phyloP scores from a whole-genome alignment of 2,113 vertebrate genomes.

The Malurus cyaneus region DNA sequence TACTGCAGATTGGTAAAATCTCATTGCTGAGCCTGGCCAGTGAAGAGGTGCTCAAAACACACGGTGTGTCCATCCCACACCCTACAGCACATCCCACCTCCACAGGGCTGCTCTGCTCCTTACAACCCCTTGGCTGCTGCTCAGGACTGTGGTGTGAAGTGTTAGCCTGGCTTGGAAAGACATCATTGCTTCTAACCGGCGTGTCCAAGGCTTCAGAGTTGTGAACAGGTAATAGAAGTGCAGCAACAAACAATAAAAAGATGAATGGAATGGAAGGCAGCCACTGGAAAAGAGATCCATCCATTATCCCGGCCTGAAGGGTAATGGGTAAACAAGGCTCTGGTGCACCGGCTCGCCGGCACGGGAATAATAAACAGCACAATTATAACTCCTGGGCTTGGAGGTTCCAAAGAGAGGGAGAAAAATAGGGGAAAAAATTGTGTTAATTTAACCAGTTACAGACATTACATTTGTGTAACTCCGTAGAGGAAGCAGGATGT shows the following conservation, averaged over 20 bases:
- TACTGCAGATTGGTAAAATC: not conserved
- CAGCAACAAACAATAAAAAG: conserved; percentile 70
- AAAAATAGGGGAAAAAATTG: not conserved
- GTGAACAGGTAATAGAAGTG: conserved; percentile 72
- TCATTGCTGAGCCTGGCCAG: not conserved
- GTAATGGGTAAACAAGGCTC: conserved; percentile 72
- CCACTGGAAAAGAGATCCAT: conserved; percentile 59
- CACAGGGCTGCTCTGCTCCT: not conserved
- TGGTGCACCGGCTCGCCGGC: not conserved
- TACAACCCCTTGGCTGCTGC: not conserved
- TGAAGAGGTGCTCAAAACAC: not conserved
- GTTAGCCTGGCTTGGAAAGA: conserved; percentile 63
- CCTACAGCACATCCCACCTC: not conserved
- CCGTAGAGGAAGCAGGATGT: not conserved
- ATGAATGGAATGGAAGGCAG: conserved; percentile 63
- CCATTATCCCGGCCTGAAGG: conserved; percentile 66
- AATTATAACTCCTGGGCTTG: conserved; percentile 64
- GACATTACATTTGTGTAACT: not conserved
- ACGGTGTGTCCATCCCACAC: not conserved
- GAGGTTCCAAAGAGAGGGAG: conserved; percentile 16
- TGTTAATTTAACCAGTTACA: conserved; percentile 59
- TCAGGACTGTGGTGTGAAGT: not conserved
- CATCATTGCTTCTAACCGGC: conserved; percentile 55
- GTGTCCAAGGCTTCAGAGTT: conserved; percentile 43
- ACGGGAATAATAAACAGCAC: conserved; percentile 67